phyloP scores from a whole-genome alignment of 2,888 invertebrate genomes.

The Oeneis ivallda region DNA sequence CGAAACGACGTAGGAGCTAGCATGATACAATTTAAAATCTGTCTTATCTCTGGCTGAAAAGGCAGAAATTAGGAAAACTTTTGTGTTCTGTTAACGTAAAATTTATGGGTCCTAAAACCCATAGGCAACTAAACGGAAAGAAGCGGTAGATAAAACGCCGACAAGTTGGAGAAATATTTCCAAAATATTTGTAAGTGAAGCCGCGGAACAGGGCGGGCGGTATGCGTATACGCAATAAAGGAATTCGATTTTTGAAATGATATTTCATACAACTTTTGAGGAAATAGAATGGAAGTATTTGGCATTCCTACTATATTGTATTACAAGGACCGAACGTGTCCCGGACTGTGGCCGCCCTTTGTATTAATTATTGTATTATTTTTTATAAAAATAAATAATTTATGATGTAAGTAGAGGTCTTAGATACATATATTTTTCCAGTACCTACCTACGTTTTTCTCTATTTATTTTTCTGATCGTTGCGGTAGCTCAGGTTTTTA shows the following conservation, averaged over 20 bases:
- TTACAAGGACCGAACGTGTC: background rate
- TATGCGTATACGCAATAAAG: slow-evolving; percentile 37
- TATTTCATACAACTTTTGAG: slow-evolving; percentile 10
- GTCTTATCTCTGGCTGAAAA: background rate
- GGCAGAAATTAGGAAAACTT: slow-evolving; percentile 30
- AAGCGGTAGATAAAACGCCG: slow-evolving; percentile 79
- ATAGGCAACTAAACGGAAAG: slow-evolving; percentile 77
- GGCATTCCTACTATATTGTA: background rate
- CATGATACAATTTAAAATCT: slow-evolving; percentile 28
- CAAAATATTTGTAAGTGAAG: slow-evolving; percentile 79
- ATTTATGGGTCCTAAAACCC: slow-evolving; percentile 44
- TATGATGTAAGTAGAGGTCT: too few species aligned
- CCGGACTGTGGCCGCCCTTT: background rate
- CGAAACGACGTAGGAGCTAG: slow-evolving; percentile 38
- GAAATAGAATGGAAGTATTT: background rate
- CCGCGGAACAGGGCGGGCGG: slow-evolving; percentile 60
- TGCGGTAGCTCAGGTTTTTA: too few species aligned
- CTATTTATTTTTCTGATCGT: too few species aligned
- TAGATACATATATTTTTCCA: too few species aligned
- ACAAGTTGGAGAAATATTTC: slow-evolving; percentile 81
- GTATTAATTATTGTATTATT: background rate
- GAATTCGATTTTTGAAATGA: slow-evolving; percentile 23
- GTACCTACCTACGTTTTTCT: too few species aligned
- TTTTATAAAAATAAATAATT: too few species aligned
- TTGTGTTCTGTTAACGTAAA: slow-evolving; percentile 8